phyloP scores from a whole-genome alignment of 2,797 vertebrate genomes.

The Tokudaia muenninki region DNA sequence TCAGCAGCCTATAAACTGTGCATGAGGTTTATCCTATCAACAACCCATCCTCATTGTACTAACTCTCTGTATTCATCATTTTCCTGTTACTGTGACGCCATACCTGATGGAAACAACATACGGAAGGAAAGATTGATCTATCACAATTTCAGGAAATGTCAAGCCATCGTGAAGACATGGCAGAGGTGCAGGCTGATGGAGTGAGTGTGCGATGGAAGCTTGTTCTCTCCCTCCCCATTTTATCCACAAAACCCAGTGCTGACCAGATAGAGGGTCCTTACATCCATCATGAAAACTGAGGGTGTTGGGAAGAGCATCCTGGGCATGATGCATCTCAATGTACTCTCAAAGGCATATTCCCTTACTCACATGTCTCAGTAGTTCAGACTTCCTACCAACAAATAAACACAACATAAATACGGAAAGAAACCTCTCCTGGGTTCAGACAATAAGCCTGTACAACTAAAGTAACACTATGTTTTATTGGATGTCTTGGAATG shows the following conservation, averaged over 20 bases:
- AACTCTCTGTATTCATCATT: not conserved
- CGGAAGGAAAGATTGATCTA: not conserved
- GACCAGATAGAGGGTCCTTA: not conserved
- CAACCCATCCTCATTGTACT: not conserved
- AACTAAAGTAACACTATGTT: conserved; percentile 42
- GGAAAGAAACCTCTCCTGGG: conserved; percentile 29
- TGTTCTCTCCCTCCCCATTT: not conserved
- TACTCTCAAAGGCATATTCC: not conserved
- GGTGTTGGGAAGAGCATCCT: not conserved
- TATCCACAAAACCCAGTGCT: not conserved
- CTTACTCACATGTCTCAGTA: conserved; percentile 8
- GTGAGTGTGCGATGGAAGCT: not conserved
- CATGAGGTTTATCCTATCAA: not conserved
- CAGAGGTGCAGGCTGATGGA: not conserved
- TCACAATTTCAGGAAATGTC: not conserved
- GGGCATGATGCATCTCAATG: not conserved
- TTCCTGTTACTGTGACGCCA: not conserved
- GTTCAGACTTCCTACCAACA: conserved; percentile 6
- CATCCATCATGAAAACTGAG: not conserved
- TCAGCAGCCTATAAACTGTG: not conserved
- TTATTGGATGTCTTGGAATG: conserved; percentile 71
- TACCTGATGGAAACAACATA: not conserved
- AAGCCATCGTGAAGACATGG: not conserved
- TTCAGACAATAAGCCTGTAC: conserved; percentile 58
- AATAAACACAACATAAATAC: conserved; percentile 45